Conservation (phyloP, 2,113 vertebrate species). For the Peucedramus taeniatus region DNA sequence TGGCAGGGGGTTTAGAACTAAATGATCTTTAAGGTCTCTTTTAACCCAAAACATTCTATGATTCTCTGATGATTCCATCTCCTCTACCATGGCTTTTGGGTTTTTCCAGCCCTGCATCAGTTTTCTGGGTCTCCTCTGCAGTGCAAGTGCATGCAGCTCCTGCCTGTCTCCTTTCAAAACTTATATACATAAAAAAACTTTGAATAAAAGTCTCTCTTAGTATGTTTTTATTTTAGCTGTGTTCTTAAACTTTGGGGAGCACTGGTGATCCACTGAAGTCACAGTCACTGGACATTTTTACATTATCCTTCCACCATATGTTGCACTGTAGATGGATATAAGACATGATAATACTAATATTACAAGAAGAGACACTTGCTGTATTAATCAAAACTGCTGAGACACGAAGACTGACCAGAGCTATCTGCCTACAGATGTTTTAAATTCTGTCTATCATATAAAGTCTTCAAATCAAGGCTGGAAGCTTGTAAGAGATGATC, state of each 20-base stretch:
- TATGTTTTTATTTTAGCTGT: not conserved
- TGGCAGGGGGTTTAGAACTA: not conserved
- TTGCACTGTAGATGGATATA: not conserved
- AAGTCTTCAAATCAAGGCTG: conserved; percentile 9
- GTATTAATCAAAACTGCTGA: conserved; percentile 7
- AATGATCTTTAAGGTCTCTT: not conserved
- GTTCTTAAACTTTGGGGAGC: not conserved
- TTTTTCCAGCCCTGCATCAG: not conserved
- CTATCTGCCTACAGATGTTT: not conserved
- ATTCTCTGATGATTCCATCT: not conserved
- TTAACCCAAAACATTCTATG: not conserved
- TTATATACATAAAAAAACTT: not conserved
- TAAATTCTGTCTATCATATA: not conserved
- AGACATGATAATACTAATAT: not conserved
- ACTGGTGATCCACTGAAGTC: not conserved
- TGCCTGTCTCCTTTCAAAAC: not conserved
- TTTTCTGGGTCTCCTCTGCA: not conserved
- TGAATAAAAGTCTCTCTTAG: not conserved
- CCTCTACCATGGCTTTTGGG: not conserved
- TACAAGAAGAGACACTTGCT: not conserved
- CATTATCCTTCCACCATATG: not conserved
- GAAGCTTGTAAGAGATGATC: not conserved
- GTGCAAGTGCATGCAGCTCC: not conserved
- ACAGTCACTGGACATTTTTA: not conserved
- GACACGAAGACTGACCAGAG: not conserved